Evolutionary conservation across 2,888 invertebrate species (phyloP).

Genomic region (Hemithea aestivaria): DNA sequence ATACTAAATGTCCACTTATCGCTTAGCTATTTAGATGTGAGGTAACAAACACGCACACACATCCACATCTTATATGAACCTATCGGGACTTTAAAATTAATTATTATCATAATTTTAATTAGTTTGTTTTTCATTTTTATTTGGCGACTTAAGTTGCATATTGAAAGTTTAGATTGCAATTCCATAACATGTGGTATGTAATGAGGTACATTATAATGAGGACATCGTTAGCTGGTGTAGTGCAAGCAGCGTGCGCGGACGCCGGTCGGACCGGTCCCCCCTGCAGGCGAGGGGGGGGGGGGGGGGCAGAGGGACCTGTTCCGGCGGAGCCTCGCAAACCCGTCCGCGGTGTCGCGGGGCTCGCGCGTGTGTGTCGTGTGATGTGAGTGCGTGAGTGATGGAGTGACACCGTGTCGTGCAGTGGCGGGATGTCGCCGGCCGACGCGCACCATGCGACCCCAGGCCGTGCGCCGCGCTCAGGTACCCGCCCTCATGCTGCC

Average conservation of each 20-base stretch:
- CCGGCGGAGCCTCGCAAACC: conserved; percentile 37
- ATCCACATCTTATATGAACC: too few species aligned
- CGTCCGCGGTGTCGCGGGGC: conserved; percentile 26
- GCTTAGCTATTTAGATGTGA: too few species aligned
- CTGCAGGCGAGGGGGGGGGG: neutral
- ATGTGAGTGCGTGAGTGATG: conserved; percentile 20
- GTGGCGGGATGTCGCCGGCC: conserved; percentile 39
- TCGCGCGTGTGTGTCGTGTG: conserved; percentile 30
- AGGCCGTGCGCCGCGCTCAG: conserved; percentile 64
- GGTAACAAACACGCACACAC: too few species aligned
- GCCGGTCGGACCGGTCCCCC: conserved; percentile 29
- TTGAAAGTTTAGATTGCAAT: too few species aligned
- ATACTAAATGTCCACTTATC: too few species aligned
- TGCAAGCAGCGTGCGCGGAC: conserved; percentile 11
- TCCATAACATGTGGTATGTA: too few species aligned
- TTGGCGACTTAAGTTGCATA: too few species aligned
- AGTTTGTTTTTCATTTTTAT: too few species aligned
- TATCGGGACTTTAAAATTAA: too few species aligned
- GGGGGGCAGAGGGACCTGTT: conserved; percentile 17
- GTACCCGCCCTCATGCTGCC: conserved; percentile 29
- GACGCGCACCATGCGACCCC: conserved; percentile 47
- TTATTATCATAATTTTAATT: too few species aligned
- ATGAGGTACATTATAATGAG: too few species aligned
- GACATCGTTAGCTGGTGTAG: neutral
- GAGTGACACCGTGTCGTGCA: conserved; percentile 16